These are phyloP conservation scores for Falco concolor DNA, from an alignment of 2,797 vertebrate species.

Conservation along the genomic window DNA sequence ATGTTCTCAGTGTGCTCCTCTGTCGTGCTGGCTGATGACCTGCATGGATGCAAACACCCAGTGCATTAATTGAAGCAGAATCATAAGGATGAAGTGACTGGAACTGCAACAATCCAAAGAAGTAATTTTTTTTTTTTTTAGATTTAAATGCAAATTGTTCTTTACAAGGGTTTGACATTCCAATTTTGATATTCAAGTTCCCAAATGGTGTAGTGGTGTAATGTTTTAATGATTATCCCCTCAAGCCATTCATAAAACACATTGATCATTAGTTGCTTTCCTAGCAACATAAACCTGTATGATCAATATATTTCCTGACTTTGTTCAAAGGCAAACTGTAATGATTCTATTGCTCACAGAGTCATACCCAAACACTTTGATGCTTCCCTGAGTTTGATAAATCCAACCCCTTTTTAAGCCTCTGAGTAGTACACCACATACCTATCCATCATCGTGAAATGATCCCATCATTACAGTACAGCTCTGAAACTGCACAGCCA, in stretches of 20 bases:
- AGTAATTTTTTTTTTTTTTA: background rate
- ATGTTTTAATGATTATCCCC: background rate
- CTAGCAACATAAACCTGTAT: conserved; percentile 5
- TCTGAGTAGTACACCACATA: background rate
- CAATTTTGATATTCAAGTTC: background rate
- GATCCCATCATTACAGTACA: background rate
- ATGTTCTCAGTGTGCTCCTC: background rate
- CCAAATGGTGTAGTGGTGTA: background rate
- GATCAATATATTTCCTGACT: conserved; percentile 37
- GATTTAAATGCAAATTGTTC: background rate
- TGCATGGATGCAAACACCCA: background rate
- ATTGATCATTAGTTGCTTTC: background rate
- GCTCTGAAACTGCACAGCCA: background rate
- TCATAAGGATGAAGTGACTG: background rate
- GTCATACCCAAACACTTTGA: background rate
- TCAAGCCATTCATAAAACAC: background rate
- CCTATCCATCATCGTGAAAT: background rate
- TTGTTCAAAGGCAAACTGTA: conserved; percentile 38
- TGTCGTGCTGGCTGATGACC: background rate
- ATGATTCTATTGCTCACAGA: conserved; percentile 2
- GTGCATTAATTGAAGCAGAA: background rate
- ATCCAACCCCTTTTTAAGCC: background rate
- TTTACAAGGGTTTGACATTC: background rate
- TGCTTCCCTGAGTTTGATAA: background rate
- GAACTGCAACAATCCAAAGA: background rate